These are phyloP conservation scores for Anisognathus igniventris DNA, from an alignment of 2,797 vertebrate genomes.

Conservation along the genomic window DNA sequence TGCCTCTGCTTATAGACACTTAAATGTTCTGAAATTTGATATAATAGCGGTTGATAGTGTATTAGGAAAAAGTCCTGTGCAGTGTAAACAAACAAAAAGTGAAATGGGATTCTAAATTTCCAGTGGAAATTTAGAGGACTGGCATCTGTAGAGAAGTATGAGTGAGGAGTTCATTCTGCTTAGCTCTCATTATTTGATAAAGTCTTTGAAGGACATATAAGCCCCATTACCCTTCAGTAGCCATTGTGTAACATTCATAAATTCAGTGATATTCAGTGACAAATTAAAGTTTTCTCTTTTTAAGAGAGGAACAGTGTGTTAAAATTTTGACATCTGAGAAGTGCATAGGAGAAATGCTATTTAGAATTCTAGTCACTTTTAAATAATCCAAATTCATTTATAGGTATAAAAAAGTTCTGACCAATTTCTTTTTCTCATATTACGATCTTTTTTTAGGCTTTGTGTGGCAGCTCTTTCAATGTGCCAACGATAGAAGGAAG, in stretches of 20 bases:
- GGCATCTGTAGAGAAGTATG: background rate
- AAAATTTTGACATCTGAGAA: background rate
- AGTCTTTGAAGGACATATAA: background rate
- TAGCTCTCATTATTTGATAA: background rate
- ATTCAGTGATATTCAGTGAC: background rate
- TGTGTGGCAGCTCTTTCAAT: slow-evolving; percentile 94
- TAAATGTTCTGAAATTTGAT: background rate
- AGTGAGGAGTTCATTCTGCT: background rate
- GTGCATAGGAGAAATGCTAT: background rate
- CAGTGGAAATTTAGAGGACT: background rate
- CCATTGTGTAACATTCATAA: background rate
- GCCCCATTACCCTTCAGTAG: background rate
- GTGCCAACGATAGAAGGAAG: slow-evolving; percentile 96
- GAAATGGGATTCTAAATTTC: background rate
- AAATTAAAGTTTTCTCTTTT: background rate
- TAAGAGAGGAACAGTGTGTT: background rate
- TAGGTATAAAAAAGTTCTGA: background rate
- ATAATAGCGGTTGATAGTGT: background rate
- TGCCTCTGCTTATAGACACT: background rate
- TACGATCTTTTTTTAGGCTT: slow-evolving; percentile 79
- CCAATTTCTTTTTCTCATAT: background rate
- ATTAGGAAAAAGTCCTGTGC: background rate
- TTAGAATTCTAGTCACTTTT: background rate
- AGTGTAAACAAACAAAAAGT: background rate
- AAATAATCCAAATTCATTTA: background rate